Evolutionary conservation across 2,888 invertebrate genomes (phyloP).

Genomic region (Phaonia tiefii): DNA sequence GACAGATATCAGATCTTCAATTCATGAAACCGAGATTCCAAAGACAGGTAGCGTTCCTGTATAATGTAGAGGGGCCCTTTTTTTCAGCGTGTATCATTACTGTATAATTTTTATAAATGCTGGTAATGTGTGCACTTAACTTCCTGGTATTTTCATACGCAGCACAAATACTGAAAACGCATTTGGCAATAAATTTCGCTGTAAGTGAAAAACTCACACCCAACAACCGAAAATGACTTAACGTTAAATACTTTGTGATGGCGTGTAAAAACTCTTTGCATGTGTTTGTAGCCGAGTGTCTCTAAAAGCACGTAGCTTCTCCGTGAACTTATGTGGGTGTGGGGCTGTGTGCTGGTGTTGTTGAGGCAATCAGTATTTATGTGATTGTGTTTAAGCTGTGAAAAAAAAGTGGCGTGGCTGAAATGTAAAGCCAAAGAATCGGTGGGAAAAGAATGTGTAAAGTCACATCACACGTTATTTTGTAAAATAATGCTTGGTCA

Average conservation of each 20-base stretch:
- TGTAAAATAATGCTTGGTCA: slow-evolving; percentile 35
- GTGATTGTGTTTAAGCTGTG: slow-evolving; percentile 8
- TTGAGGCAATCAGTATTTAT: slow-evolving; percentile 33
- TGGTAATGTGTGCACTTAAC: too few relatives aligned
- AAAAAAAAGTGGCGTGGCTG: slow-evolving; percentile 1
- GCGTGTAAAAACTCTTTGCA: neutral
- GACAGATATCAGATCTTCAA: too few relatives aligned
- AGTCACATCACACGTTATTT: slow-evolving; percentile 48
- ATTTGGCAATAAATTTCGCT: slow-evolving; percentile 18
- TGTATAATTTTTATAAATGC: too few relatives aligned
- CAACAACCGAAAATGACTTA: slow-evolving; percentile 1
- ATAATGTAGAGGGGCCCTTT: too few relatives aligned
- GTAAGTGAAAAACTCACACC: slow-evolving; percentile 4
- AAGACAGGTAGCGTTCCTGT: too few relatives aligned
- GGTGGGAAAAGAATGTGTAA: slow-evolving; percentile 25
- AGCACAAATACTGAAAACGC: slow-evolving; percentile 11
- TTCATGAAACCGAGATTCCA: too few relatives aligned
- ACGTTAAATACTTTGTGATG: slow-evolving; percentile 16
- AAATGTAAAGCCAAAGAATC: neutral
- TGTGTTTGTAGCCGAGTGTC: neutral
- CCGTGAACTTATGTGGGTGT: neutral
- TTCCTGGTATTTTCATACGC: too few relatives aligned
- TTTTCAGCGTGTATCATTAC: too few relatives aligned
- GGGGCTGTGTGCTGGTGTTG: neutral
- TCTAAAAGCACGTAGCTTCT: neutral